Base-by-base conservation (phyloP, 1,140 invertebrate genomes). In the Drosophila pallidifrons region DNA sequence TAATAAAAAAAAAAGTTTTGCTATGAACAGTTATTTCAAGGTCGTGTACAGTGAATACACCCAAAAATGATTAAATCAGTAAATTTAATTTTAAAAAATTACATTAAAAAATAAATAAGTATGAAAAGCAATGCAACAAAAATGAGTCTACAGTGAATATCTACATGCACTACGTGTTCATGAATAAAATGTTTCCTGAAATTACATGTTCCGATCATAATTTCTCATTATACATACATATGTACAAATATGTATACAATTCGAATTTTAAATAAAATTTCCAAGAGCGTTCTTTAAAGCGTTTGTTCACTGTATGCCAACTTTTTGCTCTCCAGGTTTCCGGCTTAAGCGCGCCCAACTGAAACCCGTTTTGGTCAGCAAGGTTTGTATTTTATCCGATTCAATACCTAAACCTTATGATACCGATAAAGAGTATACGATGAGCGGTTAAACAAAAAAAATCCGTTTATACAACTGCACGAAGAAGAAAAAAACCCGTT, bases 21-120 rank as follows among this genome's bases (percentile, higher is more conserved):
- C 35, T 51, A 54, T 38, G 49, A 65, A 76, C 82, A 73, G 82
- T 87, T 88, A 80, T 63, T 75, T 66, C 83, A 87, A 87, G 83
- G 83, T 80, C 83, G 28, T 68, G 46, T 75, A 64, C 80, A 68
- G 67, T 75, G 45, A 10, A 25, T 41, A 11, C 54, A 16, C 16
- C 8, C 2, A 41, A 41, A n/a, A 57, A 41, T n/a, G 32, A 11
- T 20, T 38, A 55, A 38, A 43, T 28, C 7, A 43, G 7, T 38
- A 10, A 38, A 38, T 38, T 38, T 11, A 38, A 38, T 32, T 32
- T 32, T 32, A 8, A 32, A 32, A 32, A 7, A 30, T 6, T 49
- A 25, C 5, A 3, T 49, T 49, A 7, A 25, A 15, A 49, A 49
- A 49, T 11, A 5, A 1, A 49, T 15, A 16, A 8, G 2, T 49